phyloP scores from a whole-genome alignment of 2,797 vertebrate genomes.

The Crocidura indochinensis region DNA sequence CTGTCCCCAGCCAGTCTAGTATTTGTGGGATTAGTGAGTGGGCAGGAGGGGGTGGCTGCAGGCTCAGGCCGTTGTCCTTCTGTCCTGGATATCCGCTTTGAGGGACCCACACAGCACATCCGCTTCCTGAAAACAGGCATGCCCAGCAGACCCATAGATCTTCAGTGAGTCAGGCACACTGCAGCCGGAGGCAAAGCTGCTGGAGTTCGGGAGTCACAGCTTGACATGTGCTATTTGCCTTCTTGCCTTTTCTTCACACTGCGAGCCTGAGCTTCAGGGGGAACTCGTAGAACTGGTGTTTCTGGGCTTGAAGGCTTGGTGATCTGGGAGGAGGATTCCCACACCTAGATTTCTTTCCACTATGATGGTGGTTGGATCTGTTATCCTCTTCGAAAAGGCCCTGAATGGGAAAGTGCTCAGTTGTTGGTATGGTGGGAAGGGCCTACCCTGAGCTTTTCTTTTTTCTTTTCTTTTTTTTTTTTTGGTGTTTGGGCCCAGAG shows the following conservation, averaged over 20 bases:
- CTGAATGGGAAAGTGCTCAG: neutral
- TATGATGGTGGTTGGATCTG: neutral
- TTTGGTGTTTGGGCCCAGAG: neutral
- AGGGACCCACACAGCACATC: neutral
- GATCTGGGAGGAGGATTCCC: neutral
- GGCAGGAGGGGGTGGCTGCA: neutral
- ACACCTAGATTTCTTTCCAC: neutral
- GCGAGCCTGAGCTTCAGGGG: neutral
- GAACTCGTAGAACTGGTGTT: slow-evolving; percentile 74
- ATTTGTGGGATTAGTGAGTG: slow-evolving; percentile 41
- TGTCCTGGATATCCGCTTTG: neutral
- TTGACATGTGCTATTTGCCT: neutral
- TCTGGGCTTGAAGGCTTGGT: slow-evolving; percentile 49
- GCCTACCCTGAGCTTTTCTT: neutral
- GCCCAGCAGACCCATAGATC: neutral
- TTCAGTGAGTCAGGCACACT: neutral
- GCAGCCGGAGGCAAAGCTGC: neutral
- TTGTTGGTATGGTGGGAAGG: neutral
- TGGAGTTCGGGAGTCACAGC: slow-evolving; percentile 38
- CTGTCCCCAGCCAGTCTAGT: neutral
- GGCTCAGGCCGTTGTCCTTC: neutral
- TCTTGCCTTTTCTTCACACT: too few relatives aligned
- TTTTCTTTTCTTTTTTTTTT: slow-evolving; percentile 8
- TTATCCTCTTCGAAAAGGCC: neutral
- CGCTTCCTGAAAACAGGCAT: neutral